Evolutionary conservation across 2,113 vertebrate genomes (phyloP).

Genomic region (Loxodonta africana): DNA sequence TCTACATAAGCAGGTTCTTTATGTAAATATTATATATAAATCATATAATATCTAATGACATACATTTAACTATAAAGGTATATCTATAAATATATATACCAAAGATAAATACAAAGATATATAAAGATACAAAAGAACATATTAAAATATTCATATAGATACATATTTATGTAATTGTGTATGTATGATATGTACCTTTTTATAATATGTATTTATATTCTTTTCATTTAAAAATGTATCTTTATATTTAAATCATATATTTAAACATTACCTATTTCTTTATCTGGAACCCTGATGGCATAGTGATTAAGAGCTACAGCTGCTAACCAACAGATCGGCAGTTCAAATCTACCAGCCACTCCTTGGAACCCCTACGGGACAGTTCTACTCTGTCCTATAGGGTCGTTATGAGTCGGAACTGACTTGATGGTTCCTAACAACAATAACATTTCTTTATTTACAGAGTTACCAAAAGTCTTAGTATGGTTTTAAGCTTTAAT

Average conservation of each 20-base stretch:
- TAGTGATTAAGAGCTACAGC: no score
- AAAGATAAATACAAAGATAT: neutral
- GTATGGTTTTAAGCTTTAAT: constrained; percentile 8
- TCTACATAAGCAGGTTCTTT: neutral
- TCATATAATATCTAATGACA: neutral
- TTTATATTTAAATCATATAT: neutral
- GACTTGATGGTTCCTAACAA: no score
- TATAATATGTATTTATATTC: neutral
- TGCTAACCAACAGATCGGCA: no score
- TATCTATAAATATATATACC: neutral
- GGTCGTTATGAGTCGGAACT: no score
- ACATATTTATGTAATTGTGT: neutral
- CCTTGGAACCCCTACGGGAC: no score
- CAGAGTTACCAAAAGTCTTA: neutral
- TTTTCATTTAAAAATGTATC: neutral
- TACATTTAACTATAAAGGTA: no score
- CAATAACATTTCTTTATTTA: neutral
- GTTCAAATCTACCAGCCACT: no score
- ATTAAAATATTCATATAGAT: neutral
- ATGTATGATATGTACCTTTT: neutral
- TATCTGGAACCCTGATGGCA: no score
- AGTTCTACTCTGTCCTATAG: no score
- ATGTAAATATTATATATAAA: neutral
- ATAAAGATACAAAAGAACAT: neutral
- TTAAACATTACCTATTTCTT: neutral